These are phyloP conservation scores for Hedychridium roseum DNA, from an alignment of 2,888 invertebrate genomes.

Conservation along the genomic window DNA sequence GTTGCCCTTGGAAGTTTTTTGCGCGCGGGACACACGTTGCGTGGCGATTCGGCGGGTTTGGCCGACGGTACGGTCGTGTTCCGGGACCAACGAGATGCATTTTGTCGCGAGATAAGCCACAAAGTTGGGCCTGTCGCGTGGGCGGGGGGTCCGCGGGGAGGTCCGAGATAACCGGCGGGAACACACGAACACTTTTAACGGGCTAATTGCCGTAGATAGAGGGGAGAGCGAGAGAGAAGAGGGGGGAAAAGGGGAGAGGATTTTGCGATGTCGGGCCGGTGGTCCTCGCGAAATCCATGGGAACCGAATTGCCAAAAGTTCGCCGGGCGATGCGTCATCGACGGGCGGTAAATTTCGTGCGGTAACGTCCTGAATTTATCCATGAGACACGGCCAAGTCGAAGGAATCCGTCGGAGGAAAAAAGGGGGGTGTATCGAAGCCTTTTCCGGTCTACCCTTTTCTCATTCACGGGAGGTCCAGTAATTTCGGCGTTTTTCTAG, in stretches of 20 bases:
- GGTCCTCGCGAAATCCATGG: constrained; percentile 54
- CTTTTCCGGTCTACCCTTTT: no score
- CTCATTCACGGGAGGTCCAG: not conserved
- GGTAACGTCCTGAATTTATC: constrained; percentile 23
- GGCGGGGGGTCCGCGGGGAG: constrained; percentile 39
- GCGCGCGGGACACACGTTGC: no score
- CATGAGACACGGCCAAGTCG: no score
- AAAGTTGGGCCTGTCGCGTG: constrained; percentile 35
- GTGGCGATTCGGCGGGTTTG: no score
- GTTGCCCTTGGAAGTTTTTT: no score
- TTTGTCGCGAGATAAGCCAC: constrained; percentile 54
- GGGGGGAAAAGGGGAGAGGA: constrained; percentile 19
- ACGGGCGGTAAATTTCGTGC: constrained; percentile 36
- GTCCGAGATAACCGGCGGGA: constrained; percentile 34
- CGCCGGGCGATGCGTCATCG: constrained; percentile 27
- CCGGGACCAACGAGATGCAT: constrained; percentile 53
- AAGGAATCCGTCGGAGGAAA: no score
- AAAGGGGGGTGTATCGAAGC: no score
- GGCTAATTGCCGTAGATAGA: constrained; percentile 53
- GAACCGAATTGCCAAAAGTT: no score
- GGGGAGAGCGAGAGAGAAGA: constrained; percentile 21
- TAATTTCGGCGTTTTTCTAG: not conserved
- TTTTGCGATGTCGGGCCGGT: constrained; percentile 30
- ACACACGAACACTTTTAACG: constrained; percentile 52
- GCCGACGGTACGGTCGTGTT: no score